Evolutionary conservation across 2,113 vertebrate genomes (phyloP).

Genomic region (Laticauda laticaudata): DNA sequence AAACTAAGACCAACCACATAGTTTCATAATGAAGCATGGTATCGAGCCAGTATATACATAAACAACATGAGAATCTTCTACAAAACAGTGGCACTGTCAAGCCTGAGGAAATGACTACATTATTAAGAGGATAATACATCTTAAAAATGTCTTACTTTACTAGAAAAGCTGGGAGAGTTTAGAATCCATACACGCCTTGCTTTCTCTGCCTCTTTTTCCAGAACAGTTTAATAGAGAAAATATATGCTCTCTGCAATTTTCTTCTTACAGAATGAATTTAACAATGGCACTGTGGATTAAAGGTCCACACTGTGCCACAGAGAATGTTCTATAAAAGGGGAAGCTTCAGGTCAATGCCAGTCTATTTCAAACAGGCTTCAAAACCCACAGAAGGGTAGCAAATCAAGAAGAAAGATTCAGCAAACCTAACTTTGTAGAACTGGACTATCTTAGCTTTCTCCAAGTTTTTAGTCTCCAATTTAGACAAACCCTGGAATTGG

Average conservation of each 20-base stretch:
- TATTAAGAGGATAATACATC: neutral
- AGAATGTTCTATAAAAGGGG: conserved; percentile 30
- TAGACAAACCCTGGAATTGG: too few relatives aligned
- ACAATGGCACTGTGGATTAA: conserved; percentile 51
- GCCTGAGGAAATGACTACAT: neutral
- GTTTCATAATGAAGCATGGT: too few relatives aligned
- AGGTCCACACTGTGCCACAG: conserved; percentile 33
- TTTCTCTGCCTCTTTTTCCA: conserved; percentile 20
- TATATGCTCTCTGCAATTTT: conserved; percentile 28
- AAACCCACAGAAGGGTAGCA: neutral
- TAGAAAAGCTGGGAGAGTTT: conserved; percentile 11
- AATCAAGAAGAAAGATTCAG: neutral
- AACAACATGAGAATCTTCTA: neutral
- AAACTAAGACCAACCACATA: too few relatives aligned
- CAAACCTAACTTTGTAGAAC: neutral
- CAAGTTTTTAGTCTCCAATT: neutral
- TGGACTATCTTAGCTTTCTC: neutral
- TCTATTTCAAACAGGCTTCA: conserved; percentile 21
- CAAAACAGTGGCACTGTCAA: neutral
- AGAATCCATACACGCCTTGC: conserved; percentile 60
- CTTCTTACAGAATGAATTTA: neutral
- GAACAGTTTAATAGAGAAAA: neutral
- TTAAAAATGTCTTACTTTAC: conserved; percentile 48
- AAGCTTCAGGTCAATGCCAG: conserved; percentile 28
- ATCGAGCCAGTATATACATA: neutral